A percentile compares a stretch with the other conserved stretches of the same genome.
Conservation (phyloP, 2,113 vertebrate genomes). For the Siphamia tubifer region DNA sequence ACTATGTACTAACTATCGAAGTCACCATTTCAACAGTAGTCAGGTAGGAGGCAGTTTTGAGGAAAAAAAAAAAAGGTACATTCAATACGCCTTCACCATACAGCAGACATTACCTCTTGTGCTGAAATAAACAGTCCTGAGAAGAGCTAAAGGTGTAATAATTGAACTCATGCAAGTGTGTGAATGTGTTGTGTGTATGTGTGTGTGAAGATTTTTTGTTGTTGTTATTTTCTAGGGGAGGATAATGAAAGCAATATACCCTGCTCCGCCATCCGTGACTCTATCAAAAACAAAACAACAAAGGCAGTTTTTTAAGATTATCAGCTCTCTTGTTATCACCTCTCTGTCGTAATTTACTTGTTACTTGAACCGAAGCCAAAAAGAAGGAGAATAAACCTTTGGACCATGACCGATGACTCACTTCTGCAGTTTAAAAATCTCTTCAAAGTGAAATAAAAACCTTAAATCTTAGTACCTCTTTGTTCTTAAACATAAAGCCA, state of each 20-base stretch:
- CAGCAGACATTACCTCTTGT: background rate
- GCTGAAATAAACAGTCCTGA: background rate
- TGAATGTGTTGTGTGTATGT: background rate
- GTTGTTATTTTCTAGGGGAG: background rate
- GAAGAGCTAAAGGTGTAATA: background rate
- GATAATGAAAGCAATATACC: background rate
- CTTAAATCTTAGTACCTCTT: constrained; percentile 15
- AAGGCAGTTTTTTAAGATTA: background rate
- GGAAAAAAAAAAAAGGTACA: no score
- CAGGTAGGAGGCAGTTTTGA: no score
- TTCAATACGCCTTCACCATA: no score
- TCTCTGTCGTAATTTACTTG: background rate
- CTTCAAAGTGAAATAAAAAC: background rate
- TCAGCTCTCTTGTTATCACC: background rate
- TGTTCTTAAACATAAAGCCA: background rate
- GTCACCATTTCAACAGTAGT: no score
- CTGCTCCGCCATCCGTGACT: background rate
- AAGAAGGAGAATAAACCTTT: background rate
- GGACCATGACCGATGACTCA: background rate
- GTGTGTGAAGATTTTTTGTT: no score
- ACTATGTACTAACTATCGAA: no score
- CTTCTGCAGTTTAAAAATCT: no score
- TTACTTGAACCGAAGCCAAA: background rate
- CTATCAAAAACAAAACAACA: background rate
- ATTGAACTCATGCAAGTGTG: background rate